Evolutionary conservation across 2,113 vertebrate species (phyloP), one percentile per base, ranked within the genome.

Genomic region (Chaetorhynchus papuensis): DNA sequence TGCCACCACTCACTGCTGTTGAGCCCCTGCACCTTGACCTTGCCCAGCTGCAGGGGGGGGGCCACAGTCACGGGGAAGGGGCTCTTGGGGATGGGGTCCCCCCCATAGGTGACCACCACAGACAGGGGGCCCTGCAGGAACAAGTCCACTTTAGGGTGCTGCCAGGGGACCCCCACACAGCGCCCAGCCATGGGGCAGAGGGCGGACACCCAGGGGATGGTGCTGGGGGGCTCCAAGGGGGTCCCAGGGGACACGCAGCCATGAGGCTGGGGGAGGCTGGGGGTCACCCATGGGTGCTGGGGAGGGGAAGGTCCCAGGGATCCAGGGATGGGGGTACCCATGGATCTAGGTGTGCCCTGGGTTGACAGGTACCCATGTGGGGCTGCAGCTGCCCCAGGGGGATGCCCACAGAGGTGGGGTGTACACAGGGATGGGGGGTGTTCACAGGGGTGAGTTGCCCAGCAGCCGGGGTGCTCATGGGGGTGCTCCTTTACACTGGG

Each of bases 21-120:
- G 49, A 93, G 91, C 11, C 91, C 91, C 68, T 80, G 91, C 68
- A 89, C 91, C 26, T 93, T 93, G 86, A 89, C 91, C 91, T 93
- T 93, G 91, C 80, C 23, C 30, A 93, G 86, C 81, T 93, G 91
- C 86, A 93, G n/a, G 2, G 91, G 86, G 2, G 91, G 91, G 0
- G 91, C 91, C 80, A 93, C 91, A 8, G 54, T 89, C 61, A 93
- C 56, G 0, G 91, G 80, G 37, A 93, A 93, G 33, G 91, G 91
- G 68, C 86, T 93, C 81, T 56, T 80, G 24, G 91, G 91, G 50
- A 93, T 63, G 54, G 76, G 68, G 37, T 89, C 91, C 6, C 91
- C 91, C 10, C 91, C 91, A 2, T 93, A 93, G n/a, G 91, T 89
- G 61, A 93, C 75, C 50, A 75, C 91, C 81, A 93, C 86, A 0